phyloP scores from a whole-genome alignment of 2,113 vertebrate genomes.

The Dissostichus mawsoni region DNA sequence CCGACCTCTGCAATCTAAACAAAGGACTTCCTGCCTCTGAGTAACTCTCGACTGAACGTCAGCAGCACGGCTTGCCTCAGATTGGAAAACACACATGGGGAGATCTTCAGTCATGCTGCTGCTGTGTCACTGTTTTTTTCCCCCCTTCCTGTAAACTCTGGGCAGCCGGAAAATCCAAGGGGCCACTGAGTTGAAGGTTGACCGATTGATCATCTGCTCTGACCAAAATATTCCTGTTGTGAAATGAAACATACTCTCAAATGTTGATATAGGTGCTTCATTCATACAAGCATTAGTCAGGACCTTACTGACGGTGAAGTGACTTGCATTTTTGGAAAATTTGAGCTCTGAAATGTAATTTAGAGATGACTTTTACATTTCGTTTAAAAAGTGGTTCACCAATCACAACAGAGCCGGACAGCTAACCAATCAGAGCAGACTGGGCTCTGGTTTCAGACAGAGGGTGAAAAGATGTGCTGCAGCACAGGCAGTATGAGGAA shows the following conservation, averaged over 20 bases:
- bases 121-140: background rate
- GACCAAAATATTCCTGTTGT: slow-evolving; percentile 9
- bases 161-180: slow-evolving; percentile 21
- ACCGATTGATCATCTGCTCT: background rate
- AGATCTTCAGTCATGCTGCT: background rate
- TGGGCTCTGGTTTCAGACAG: too few relatives aligned
- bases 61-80: background rate
- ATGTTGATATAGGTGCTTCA: background rate
- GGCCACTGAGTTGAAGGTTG: background rate
- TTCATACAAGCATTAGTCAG: background rate
- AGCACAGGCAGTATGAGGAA: too few relatives aligned
- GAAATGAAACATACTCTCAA: background rate
- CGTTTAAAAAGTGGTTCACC: too few relatives aligned
- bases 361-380: too few relatives aligned
- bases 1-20: background rate
- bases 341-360: background rate
- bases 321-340: slow-evolving; percentile 4
- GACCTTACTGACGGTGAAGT: background rate
- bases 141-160: slow-evolving; percentile 18
- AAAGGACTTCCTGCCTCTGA: slow-evolving; percentile 3
- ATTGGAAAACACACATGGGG: background rate
- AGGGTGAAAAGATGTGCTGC: too few relatives aligned
- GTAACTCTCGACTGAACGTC: slow-evolving; percentile 7
- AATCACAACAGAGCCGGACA: too few relatives aligned
- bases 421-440: too few relatives aligned